Evolutionary conservation across 2,888 invertebrate species (phyloP), one percentile per base, ranked within the genome.

Genomic region (Ceramica pisi): DNA sequence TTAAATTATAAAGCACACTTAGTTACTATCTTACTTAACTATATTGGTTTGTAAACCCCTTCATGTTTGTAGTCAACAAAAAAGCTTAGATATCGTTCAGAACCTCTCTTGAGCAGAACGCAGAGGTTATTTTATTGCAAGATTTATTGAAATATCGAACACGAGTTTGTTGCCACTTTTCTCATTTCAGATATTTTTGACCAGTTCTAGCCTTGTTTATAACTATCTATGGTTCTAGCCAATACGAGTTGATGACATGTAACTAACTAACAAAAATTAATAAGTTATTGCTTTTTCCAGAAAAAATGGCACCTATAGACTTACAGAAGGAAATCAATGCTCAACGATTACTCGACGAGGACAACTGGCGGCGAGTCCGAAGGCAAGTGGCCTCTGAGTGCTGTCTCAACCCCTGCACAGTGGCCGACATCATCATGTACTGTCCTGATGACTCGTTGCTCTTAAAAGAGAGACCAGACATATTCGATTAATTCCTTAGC

Each of bases 301-400:
- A 92, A 71, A 94, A 92, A 85, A 79, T 95, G 78, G 83, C 92
- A 9, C 94, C 94, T 10, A 90, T 86, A 76, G 89, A 90, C 46
- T 83, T 93, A n/a, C 88, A 90, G 63, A 87, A 88, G 55, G 89
- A 90, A 14, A 86, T 87, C 41, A 88, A 83, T 21, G 89, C 87
- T 65, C 86, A 85, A 73, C 85, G 90, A 0, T 62, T 90, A n/a
- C 79, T 90, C 0, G 86, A 86, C 10, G 88, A 87, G 51, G 85
- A 88, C 44, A 87, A 86, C 1, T 92, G 92, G 92, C 85, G 86
- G 46, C 91, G 95, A 50, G 88, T 92, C 59, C 90, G 92, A 14
- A 84, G 95, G 56, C 94, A 94, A 75, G 92, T 95, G 0, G 94
- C 93, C 3, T 88, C 82, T 6, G 93, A 95, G 65, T 95, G 95